Evolutionary conservation across 37 sponge, comb jelly and placozoan genomes (phyloP), one percentile per base, ranked within the genome.

Genomic region (Diacarnus erythraeanus): DNA sequence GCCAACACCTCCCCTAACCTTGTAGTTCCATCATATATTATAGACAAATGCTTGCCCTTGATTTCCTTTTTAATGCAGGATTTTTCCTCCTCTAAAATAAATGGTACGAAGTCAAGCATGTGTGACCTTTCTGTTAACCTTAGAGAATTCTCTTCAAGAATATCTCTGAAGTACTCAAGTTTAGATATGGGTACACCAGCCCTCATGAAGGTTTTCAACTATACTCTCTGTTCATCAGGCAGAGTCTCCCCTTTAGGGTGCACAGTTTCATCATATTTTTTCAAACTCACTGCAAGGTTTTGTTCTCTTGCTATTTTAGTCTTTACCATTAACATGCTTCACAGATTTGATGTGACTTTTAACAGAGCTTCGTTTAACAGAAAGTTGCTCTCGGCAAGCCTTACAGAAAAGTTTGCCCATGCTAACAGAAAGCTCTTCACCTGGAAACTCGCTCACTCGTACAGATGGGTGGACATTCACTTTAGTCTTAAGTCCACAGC

Each of bases 1-100:
- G 67, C 79, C 5, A 78, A 51, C 2, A 41, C 79, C 29, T 76
- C 77, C 6, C 63, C 77, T 20, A 74, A 34, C 21, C 69, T 64
- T 35, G 84, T 66, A 12, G 84, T 75, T 33, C 84, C 78, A 77
- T 77, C 78, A 76, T 34, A 68, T 36, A 68, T 68, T 12, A 68
- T 39, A 22, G 69, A 68, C 3, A 68, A 5, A 68, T 42, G 40
- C 40, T 63, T 64, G 43, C 31, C 68, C n/a, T n/a, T n/a, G n/a
- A n/a, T n/a, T n/a, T n/a, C n/a, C n/a, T n/a, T n/a, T 75, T 2
- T 39, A 44, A 69, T 30, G 42, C 42, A n/a, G n/a, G n/a, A n/a
- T n/a, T n/a, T n/a, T n/a, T n/a, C n/a, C n/a, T n/a, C n/a, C n/a
- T n/a, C n/a, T n/a, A n/a, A n/a, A n/a, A n/a, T n/a, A n/a, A n/a